Evolutionary conservation across 37 sponge, comb jelly and placozoan species (phyloP).

Genomic region (Cliona cf. orientalis): DNA sequence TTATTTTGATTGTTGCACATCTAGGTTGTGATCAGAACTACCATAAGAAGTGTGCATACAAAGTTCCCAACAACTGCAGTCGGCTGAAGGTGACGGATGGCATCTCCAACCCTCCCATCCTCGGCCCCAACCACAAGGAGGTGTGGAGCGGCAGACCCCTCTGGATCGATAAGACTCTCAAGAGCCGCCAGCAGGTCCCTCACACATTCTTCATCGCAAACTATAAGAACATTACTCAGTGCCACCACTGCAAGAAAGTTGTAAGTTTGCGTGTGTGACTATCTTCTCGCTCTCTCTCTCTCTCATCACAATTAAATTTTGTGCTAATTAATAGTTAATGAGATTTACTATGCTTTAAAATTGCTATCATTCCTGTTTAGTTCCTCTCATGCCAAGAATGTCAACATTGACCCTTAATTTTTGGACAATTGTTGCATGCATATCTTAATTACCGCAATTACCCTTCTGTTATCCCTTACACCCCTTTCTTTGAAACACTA

Average conservation of each 20-base stretch:
- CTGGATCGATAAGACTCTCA: slow-evolving; percentile 80
- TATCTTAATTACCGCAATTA: too few species aligned
- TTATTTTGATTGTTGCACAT: background rate
- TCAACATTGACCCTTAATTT: too few species aligned
- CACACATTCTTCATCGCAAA: slow-evolving; percentile 89
- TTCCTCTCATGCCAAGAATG: too few species aligned
- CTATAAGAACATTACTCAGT: slow-evolving; percentile 81
- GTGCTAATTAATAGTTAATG: background rate
- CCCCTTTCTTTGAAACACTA: too few species aligned
- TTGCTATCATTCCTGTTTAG: too few species aligned
- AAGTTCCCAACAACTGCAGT: slow-evolving; percentile 89
- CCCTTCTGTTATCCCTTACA: too few species aligned
- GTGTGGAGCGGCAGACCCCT: slow-evolving; percentile 82
- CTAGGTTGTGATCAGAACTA: slow-evolving; percentile 87
- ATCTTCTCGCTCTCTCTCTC: background rate
- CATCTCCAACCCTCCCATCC: slow-evolving; percentile 3
- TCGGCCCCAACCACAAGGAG: slow-evolving; percentile 24
- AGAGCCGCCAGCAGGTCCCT: slow-evolving; percentile 72
- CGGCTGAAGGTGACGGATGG: slow-evolving; percentile 34
- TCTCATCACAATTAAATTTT: background rate
- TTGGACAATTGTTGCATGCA: too few species aligned
- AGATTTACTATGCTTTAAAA: too few species aligned
- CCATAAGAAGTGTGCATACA: slow-evolving; percentile 93
- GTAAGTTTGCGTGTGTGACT: slow-evolving; percentile 54
- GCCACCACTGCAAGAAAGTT: slow-evolving; percentile 88